These are phyloP conservation scores for Aulostomus chinensis DNA, from an alignment of 2,797 vertebrate genomes.

Conservation along the genomic window DNA sequence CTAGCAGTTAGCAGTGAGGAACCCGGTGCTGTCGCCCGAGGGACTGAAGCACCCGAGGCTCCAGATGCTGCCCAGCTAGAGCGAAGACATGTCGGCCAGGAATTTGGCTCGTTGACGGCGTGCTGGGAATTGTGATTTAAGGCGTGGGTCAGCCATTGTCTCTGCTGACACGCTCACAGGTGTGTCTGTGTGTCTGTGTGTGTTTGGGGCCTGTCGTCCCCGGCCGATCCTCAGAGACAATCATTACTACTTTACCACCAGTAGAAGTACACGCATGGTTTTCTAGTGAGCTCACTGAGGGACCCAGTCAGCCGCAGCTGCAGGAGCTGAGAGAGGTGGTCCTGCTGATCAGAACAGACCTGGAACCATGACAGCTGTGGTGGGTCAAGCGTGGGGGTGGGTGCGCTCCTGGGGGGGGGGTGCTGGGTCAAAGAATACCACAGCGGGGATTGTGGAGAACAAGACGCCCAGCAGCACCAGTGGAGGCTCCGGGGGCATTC, in stretches of 20 bases:
- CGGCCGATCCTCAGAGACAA: slow-evolving; percentile 10
- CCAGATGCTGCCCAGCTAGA: background rate
- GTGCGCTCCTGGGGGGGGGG: slow-evolving; percentile 65
- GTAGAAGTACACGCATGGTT: background rate
- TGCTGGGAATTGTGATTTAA: background rate
- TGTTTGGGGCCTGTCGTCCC: background rate
- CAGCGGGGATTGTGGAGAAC: slow-evolving; percentile 5
- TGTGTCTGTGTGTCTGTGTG: slow-evolving; percentile 28
- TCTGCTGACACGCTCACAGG: slow-evolving; percentile 25
- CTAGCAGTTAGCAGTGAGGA: background rate
- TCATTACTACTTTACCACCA: slow-evolving; percentile 14
- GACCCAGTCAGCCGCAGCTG: background rate
- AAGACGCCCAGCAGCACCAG: slow-evolving; percentile 5
- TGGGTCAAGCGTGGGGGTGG: slow-evolving; percentile 76
- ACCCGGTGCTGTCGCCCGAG: background rate
- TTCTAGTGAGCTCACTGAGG: background rate
- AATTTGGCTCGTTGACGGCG: no score
- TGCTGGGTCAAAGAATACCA: slow-evolving; percentile 1
- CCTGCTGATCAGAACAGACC: background rate
- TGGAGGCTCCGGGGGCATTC: slow-evolving; percentile 12
- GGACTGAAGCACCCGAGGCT: background rate
- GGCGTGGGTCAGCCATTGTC: background rate
- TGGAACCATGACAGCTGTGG: slow-evolving; percentile 65
- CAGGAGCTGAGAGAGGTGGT: background rate
- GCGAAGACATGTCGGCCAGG: slow-evolving; percentile 17